Base-by-base conservation (phyloP, 2,797 vertebrate species). In the Lophius americanus region DNA sequence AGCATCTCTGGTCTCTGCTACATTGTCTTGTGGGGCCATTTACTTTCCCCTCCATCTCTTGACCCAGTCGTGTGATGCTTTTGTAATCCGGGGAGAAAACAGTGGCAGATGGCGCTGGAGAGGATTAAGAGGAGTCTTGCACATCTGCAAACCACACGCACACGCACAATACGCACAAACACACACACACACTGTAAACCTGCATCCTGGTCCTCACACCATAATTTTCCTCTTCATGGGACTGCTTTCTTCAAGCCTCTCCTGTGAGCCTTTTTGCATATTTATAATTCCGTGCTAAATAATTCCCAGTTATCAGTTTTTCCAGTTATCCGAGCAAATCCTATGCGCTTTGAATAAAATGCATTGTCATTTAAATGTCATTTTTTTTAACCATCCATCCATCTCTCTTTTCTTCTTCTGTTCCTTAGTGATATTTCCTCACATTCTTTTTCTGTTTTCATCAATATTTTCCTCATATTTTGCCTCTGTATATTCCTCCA, bases 21-120 rank as follows among this genome's bases (percentile, higher is more conserved):
- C 52, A 59, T 62, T 77, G 78, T 38, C 58, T 42, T 35, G 11
- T 12, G 42, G 4, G n/a, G 41, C 54, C 54, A 51, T 33, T 55
- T 66, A 75, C 56, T 70, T 53, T 58, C 56, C 42, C 51, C 70
- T 70, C 9, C 9, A 8, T 73, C 64, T 61, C 60, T 75, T 79
- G 75, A 82, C 76, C 75, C 53, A 61, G 56, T 57, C 48, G 51
- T 70, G 59, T 67, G 68, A 47, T 8, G 65, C 70, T 82, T 86
- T 76, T 70, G 63, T 83, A 82, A 87, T 88, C 77, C 73, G 23
- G 33, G 9, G 9, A 87, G 88, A 90, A 92, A 91, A 91, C 82
- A 89, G 68, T 67, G 82, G 73, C 91, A 90, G 89, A 92, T 90
- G 91, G 85, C 5, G 51, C 56, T 51, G 46, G 59, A 14, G 75